phyloP scores from a whole-genome alignment of 2,113 vertebrate genomes.

The Clupea harengus region DNA sequence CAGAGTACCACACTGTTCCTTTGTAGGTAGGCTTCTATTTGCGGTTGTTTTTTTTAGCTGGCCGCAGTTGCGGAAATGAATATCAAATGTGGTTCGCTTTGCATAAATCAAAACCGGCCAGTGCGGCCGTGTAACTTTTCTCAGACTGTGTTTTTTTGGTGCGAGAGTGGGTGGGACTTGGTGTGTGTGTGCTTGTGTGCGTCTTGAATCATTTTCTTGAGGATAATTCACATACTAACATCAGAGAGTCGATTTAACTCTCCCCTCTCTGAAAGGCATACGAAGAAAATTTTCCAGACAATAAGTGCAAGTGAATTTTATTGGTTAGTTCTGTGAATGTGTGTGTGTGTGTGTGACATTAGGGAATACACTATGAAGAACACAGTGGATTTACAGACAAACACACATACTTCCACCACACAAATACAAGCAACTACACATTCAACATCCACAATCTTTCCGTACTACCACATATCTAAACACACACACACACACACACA shows the following conservation, averaged over 20 bases:
- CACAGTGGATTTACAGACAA: neutral
- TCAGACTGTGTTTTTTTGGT: neutral
- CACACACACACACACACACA: neutral
- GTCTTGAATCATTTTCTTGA: neutral
- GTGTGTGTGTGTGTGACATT: neutral
- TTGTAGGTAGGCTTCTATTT: conserved; percentile 66
- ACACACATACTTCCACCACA: too few species aligned
- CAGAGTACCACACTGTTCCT: conserved; percentile 56
- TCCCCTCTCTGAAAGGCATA: neutral
- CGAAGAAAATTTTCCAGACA: neutral
- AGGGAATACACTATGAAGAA: neutral
- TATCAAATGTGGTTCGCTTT: conserved; percentile 70
- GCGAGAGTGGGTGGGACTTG: neutral
- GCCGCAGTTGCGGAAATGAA: conserved; percentile 72
- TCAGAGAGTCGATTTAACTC: neutral
- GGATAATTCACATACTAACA: neutral
- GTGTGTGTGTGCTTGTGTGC: neutral
- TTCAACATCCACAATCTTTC: neutral
- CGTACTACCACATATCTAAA: neutral
- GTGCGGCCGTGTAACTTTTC: conserved; percentile 58
- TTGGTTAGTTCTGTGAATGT: neutral
- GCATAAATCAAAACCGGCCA: conserved; percentile 73
- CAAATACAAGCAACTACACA: neutral
- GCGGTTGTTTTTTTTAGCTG: conserved; percentile 66
- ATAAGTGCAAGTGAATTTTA: neutral